Base-by-base conservation (phyloP, 2,888 invertebrate genomes). In the Neria commutata region DNA sequence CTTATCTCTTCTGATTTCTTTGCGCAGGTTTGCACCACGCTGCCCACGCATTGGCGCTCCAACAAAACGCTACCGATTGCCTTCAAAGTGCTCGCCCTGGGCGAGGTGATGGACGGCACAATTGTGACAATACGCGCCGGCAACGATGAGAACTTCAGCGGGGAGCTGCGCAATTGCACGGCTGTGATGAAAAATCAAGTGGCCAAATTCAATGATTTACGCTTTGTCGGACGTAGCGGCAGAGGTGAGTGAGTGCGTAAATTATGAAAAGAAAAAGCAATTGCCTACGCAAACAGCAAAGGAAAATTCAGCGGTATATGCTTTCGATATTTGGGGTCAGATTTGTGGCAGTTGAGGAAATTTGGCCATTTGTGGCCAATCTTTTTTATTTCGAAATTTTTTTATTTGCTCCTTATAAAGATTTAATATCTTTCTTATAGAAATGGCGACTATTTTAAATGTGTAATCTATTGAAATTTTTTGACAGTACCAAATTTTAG, bases 111-210 rank as follows among this genome's bases (percentile, higher is more conserved):
- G 68, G 97, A 98, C 81, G 97, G 97, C 34, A 98, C 98, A 17
- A 86, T 94, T 81, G 96, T 98, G 67, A 93, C 94, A 17, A 91
- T 98, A 54, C 85, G 91, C 55, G 98, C 97, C 23, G 98, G 98
- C 23, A 98, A 98, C 82, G 98, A 98, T 79, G 97, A 98, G 83
- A 98, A 97, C 84, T 95, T 90, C 80, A 94, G 93, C 75, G 96
- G 95, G 2, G 97, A 98, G 80, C 84, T 97, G 68, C 85, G 95
- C 73, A 98, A 98, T 84, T 91, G 90, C 73, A 91, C 93, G 16
- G 95, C 97, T 0, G 91, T 95, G 64, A 94, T 97, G 92, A 95
- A 95, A 84, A 95, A 96, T 81, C 95, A 96, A 82, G 94, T 97
- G 68, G 98, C 98, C 54, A 95, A 95, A 85, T 98, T 98, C 83